Base-by-base conservation (phyloP, 2,113 vertebrate species). In the Agelaius tricolor region DNA sequence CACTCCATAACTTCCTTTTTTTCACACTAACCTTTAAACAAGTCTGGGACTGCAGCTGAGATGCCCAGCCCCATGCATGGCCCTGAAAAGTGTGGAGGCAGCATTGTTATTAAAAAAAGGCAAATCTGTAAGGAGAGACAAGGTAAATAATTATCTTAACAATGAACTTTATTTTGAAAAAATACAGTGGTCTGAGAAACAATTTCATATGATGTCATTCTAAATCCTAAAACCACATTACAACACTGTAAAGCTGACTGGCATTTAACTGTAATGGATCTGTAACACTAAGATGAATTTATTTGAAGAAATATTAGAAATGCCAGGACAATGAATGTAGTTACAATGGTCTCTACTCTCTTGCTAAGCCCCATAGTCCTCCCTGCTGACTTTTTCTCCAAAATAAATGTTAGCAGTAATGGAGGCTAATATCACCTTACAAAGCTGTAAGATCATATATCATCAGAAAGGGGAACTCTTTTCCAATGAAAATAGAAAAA, bases 321-420 rank as follows among this genome's bases (percentile, higher is more conserved):
- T 87, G 80, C 76, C 76, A 77, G 83, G 37, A 84, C 73, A 92
- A 94, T 92, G 63, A 92, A 85, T 72, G 31, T 84, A 61, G 61
- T 80, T 94, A 65, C 11, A 92, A 81, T 94, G 68, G 35, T 91
- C 77, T 87, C 61, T 65, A 30, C 33, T 76, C 39, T 78, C 78
- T 72, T 88, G 83, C 79, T 92, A 89, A 95, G 55, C 33, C 33
- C 46, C 8, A 3, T 46, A 39, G 62, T 90, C 72, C 79, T 95
- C 63, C 78, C 59, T 4, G 10, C 51, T 92, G 83, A 62, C 58
- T 86, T 88, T 80, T 74, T 46, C 79, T 90, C 72, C 10, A 19
- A 92, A 95, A 89, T 65, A 92, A 95, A 84, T 77, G 83, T 88
- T 93, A 92, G 89, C 72, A 92, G 80, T 89, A 92, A 73, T 47